phyloP scores from a whole-genome alignment of 1,140 invertebrate species.

The Apis laboriosa region DNA sequence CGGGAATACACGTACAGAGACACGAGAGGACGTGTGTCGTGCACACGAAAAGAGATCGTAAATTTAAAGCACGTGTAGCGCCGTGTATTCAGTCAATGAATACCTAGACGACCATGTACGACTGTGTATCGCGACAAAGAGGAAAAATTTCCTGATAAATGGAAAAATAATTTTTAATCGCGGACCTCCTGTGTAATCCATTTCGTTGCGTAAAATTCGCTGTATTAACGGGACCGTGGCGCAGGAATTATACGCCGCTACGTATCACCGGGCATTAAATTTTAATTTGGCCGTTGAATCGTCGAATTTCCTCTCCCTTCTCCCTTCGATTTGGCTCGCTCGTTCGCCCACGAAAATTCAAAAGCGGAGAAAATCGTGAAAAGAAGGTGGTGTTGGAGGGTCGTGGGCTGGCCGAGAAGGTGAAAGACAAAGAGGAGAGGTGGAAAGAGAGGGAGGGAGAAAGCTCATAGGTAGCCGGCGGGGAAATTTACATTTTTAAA shows the following conservation, averaged over 20 bases:
- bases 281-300: slow-evolving; percentile 33
- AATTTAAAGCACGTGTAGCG: not conserved
- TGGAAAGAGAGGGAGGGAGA: not conserved
- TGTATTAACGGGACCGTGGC: slow-evolving; percentile 4
- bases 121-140: no score
- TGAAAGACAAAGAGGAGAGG: not conserved
- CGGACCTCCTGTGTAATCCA: not conserved
- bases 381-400: not conserved
- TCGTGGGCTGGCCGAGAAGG: not conserved
- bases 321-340: not conserved
- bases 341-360: not conserved
- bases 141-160: not conserved
- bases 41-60: not conserved
- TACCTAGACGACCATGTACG: not conserved
- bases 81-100: not conserved
- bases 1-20: not conserved
- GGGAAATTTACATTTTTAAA: slow-evolving; percentile 47
- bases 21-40: not conserved
- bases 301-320: not conserved
- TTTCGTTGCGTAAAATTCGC: slow-evolving; percentile 10
- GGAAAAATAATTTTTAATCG: slow-evolving; percentile 22
- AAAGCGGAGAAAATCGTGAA: not conserved
- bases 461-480: slow-evolving; percentile 6
- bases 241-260: slow-evolving; percentile 3
- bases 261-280: slow-evolving; percentile 30